Conservation (phyloP, 2,888 invertebrate genomes). For the Abrostola triplasia region DNA sequence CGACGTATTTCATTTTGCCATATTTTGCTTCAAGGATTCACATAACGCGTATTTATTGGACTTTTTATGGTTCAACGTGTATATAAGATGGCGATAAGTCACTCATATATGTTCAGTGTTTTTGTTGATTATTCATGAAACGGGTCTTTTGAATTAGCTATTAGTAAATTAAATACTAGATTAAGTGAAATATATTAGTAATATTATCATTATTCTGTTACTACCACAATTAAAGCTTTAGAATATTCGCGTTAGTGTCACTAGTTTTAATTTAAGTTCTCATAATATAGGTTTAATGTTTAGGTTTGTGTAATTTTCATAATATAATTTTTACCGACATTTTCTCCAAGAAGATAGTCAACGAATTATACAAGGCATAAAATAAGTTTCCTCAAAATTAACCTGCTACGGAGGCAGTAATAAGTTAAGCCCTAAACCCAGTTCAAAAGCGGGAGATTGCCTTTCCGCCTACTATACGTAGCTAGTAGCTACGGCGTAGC, state of each 20-base stretch:
- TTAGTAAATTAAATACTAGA: background rate
- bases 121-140: background rate
- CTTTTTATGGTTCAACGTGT: background rate
- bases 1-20: background rate
- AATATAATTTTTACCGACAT: too few species aligned
- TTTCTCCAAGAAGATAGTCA: too few species aligned
- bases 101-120: background rate
- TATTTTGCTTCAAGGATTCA: background rate
- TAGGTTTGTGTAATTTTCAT: too few species aligned
- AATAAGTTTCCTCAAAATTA: background rate
- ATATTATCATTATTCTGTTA: too few species aligned
- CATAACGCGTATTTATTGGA: background rate
- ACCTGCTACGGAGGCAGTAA: background rate
- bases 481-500: constrained; percentile 5
- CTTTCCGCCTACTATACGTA: background rate
- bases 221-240: too few species aligned
- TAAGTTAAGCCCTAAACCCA: background rate
- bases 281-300: too few species aligned
- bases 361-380: background rate
- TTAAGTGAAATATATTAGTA: background rate
- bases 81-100: background rate
- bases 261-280: too few species aligned
- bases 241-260: too few species aligned
- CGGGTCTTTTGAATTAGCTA: background rate
- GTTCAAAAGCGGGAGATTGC: background rate